Evolutionary conservation across 1,140 invertebrate species (phyloP).

Genomic region (Ericerus pela): DNA sequence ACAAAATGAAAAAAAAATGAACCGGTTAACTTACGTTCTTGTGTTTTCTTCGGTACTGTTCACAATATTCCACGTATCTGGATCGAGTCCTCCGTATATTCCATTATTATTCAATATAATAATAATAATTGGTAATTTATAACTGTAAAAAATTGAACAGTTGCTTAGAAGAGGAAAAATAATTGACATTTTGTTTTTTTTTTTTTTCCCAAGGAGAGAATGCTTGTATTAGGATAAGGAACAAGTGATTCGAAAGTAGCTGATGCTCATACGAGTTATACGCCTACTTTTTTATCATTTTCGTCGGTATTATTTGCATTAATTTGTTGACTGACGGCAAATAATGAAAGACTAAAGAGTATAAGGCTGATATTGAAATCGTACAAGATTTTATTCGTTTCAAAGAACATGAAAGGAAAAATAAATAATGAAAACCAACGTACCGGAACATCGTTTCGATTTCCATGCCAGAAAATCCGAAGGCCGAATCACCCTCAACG

Average conservation of each 20-base stretch:
- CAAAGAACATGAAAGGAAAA: background rate
- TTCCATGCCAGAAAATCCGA: constrained; percentile 97
- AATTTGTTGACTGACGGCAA: background rate
- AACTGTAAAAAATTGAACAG: constrained; percentile 39
- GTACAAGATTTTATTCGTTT: background rate
- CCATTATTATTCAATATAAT: constrained; percentile 91
- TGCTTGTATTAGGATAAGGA: background rate
- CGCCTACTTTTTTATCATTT: too few relatives aligned
- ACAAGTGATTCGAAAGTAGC: background rate
- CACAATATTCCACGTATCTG: constrained; percentile 54
- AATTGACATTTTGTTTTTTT: background rate
- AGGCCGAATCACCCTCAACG: constrained; percentile 67
- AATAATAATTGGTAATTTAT: constrained; percentile 78
- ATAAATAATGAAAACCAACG: constrained; percentile 5
- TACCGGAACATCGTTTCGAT: constrained; percentile 82
- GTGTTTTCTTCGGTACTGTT: constrained; percentile 45
- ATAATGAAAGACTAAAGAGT: background rate
- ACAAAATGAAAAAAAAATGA: background rate
- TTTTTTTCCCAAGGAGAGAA: too few relatives aligned
- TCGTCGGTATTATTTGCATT: too few relatives aligned
- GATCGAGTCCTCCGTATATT: constrained; percentile 73
- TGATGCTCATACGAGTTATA: background rate
- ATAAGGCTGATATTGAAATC: background rate
- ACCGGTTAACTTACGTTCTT: constrained; percentile 30
- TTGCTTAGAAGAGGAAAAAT: background rate